Base-by-base conservation (phyloP, 2,797 vertebrate genomes). In the Huso huso region DNA sequence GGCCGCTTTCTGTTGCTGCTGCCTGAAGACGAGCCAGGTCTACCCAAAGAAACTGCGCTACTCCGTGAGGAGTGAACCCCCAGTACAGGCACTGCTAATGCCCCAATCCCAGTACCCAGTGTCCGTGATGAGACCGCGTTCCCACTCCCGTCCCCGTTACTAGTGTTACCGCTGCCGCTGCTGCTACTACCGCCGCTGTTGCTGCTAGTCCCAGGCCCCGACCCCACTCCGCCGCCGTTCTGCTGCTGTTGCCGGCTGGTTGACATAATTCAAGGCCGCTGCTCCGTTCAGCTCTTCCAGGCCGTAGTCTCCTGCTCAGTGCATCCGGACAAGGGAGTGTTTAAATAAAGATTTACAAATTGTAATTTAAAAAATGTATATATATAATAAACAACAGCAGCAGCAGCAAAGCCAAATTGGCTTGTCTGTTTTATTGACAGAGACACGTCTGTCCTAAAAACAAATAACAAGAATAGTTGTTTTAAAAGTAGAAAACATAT, bases 1-100 rank as follows among this genome's bases (percentile, higher is more conserved):
- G 92, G 90, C 73, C 93, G 91, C 87, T 95, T 99, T 71, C 93
- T 91, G 77, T 87, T 89, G 67, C 79, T 57, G 58, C 87, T 74
- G 10, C 82, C 83, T 8, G 76, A 70, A 15, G 87, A 82, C 11
- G 78, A 77, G 6, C 86, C 73, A 37, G 85, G 79, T 84, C 85
- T 80, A 74, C 15, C 61, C 11, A 86, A 70, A 1, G 86, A 84
- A 1, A 81, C 71, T 5, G 85, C 78, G 0, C 73, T 78, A 50
- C 75, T 66, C 66, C 86, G 81, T 68, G 80, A 69, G 57, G 84
- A 76, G 23, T 81, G 81, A 49, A 84, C 80, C 11, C 79, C 71
- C 69, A 77, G 73, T 63, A 49, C 70, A 53, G 83, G 78, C 70
- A 83, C 82, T 6, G 82, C 69, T 75, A 64, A 68, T 13, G 78